Percentiles rank a stretch among this genome's conserved stretches.
Conservation (phyloP, 2,797 vertebrate species). For the Pampus argenteus region DNA sequence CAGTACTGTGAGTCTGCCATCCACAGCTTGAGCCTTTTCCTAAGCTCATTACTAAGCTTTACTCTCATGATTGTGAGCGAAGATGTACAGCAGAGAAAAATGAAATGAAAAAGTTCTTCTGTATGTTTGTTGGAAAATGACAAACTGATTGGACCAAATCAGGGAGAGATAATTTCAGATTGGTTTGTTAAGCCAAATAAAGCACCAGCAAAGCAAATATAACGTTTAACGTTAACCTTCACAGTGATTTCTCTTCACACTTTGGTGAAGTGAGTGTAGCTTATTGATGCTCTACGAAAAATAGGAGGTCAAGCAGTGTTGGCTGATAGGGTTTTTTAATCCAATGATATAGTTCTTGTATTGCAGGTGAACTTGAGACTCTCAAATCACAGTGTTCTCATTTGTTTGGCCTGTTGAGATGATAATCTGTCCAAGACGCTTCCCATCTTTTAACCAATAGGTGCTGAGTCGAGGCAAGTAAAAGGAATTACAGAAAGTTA, state of each 20-base stretch:
- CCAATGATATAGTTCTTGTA: neutral
- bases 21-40: conserved; percentile 76
- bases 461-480: neutral
- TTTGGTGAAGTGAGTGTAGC: neutral
- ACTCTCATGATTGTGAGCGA: conserved; percentile 63
- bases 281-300: neutral
- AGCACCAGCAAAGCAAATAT: conserved; percentile 10
- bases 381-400: neutral
- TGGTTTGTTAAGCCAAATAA: neutral
- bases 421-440: neutral
- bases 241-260: no score
- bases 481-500: no score
- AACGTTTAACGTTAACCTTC: neutral
- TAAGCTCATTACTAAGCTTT: conserved; percentile 73
- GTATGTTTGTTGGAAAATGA: conserved; percentile 17
- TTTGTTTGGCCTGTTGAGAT: neutral
- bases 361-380: neutral
- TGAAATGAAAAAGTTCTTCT: conserved; percentile 22
- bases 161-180: neutral
- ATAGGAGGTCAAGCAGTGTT: neutral
- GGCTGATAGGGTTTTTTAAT: neutral
- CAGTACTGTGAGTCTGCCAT: conserved; percentile 75
- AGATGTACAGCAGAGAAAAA: conserved; percentile 40
- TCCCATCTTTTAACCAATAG: neutral
- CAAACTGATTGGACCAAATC: conserved; percentile 1